These are phyloP conservation scores for Rhadina sibilatrix DNA, from an alignment of 2,113 vertebrate species.

Conservation along the genomic window DNA sequence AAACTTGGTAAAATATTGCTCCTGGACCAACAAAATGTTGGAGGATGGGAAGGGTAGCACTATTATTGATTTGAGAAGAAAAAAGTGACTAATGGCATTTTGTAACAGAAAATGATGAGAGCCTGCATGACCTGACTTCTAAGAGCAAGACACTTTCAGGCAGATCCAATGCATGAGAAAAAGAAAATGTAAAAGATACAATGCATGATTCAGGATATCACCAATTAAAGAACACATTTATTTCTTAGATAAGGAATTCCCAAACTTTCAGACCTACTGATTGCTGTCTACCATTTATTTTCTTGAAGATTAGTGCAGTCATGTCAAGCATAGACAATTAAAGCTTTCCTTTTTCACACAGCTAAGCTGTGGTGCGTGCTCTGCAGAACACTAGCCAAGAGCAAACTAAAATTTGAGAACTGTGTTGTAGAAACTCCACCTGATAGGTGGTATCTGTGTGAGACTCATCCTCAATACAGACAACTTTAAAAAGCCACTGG, in stretches of 20 bases:
- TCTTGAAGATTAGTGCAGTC: not conserved
- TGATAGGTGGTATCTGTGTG: not conserved
- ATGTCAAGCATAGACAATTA: not conserved
- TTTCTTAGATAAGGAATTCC: not conserved
- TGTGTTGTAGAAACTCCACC: not conserved
- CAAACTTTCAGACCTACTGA: not conserved
- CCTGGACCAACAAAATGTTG: not conserved
- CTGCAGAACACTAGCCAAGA: not conserved
- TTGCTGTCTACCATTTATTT: not conserved
- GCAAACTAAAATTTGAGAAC: not conserved
- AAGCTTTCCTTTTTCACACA: not conserved
- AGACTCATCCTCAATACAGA: not conserved
- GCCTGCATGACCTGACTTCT: not conserved
- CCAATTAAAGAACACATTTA: not conserved
- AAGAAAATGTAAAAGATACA: not conserved
- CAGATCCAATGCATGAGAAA: not conserved
- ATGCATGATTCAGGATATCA: not conserved
- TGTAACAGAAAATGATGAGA: not conserved
- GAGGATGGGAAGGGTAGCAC: rapidly evolving
- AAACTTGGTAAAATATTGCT: not conserved
- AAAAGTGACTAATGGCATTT: not conserved
- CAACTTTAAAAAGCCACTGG: not conserved
- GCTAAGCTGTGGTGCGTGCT: not conserved
- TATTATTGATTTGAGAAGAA: not conserved
- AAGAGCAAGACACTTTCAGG: not conserved